Base-by-base conservation (phyloP, 1,140 invertebrate species). In the Calliopsis andreniformis region DNA sequence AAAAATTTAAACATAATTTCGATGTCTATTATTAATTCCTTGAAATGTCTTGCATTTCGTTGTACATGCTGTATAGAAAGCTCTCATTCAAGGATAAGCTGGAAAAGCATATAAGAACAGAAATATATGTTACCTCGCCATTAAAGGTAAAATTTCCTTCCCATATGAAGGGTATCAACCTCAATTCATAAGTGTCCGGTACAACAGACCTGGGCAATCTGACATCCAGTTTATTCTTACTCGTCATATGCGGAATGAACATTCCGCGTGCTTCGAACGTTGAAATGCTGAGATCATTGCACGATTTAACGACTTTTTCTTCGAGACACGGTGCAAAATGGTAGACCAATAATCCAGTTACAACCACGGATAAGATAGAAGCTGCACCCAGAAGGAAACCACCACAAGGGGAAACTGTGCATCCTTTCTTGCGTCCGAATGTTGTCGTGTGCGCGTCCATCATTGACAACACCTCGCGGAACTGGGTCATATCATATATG, bases 61-160 rank as follows among this genome's bases (percentile, higher is more conserved):
- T n/a, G n/a, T n/a, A n/a, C n/a, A n/a, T n/a, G n/a, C n/a, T n/a
- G n/a, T n/a, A n/a, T 69, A 58, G 51, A 32, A 45, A 58, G 14
- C 45, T 69, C 42, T 59, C 3, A 42, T 59, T 32, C 39, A 49
- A 42, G 58, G 32, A 16, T 30, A 55, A 0, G 14, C 14, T 3
- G 32, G 3, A 53, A 10, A 16, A 0, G 16, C 8, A 42, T 30
- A 14, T 32, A 3, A 35, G 39, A 23, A 49, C 83, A 43, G 18
- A 53, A 14, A 2, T 25, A 47, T 39, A 73, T 55, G 25, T 8
- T 39, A 96, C 94, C 90, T 95, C 93, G 47, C 96, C 96, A 35
- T 94, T 87, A 82, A 97, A 96, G 6, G 95, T 96, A 79, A 97
- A 97, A 86, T 97, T 97, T 1, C 94, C 93, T 83, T 94, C 94